Evolutionary conservation across 2,888 invertebrate species (phyloP).

Genomic region (Lasioglossum figueresi): DNA sequence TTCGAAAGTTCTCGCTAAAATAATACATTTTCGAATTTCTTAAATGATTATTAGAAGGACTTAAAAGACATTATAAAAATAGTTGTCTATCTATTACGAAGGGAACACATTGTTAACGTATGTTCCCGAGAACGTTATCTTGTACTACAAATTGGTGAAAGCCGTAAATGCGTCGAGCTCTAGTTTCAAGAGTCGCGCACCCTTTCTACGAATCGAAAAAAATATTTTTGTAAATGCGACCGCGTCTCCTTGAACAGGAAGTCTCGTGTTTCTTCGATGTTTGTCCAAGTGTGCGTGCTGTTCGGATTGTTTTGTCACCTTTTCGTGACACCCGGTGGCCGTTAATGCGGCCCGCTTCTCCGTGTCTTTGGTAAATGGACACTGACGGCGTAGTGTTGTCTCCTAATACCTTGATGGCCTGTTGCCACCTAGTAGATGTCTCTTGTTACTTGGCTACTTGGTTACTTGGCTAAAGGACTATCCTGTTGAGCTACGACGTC

Average conservation of each 20-base stretch:
- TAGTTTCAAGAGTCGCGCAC: not conserved
- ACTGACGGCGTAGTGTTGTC: constrained; percentile 50
- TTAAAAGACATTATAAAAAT: too few species aligned
- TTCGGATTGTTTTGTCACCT: constrained; percentile 72
- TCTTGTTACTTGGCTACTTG: constrained; percentile 16
- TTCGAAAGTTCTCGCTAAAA: not conserved
- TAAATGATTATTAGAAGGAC: not conserved
- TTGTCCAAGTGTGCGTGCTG: constrained; percentile 75
- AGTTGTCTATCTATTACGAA: too few species aligned
- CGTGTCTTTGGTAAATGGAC: constrained; percentile 64
- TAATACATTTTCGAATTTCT: not conserved
- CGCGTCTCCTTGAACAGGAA: constrained; percentile 58
- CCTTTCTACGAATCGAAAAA: not conserved
- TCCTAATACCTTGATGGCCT: constrained; percentile 34
- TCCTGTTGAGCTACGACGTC: not conserved
- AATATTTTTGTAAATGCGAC: not conserved
- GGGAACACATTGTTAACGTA: not conserved
- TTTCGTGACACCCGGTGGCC: constrained; percentile 40
- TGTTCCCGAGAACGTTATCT: not conserved
- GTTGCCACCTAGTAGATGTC: constrained; percentile 10
- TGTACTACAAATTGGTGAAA: not conserved
- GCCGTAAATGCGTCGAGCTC: not conserved
- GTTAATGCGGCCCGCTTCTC: constrained; percentile 60
- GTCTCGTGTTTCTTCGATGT: constrained; percentile 73
- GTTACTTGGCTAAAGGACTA: not conserved